Conservation (phyloP, 2,888 invertebrate genomes). For the Poecilus cupreus region DNA sequence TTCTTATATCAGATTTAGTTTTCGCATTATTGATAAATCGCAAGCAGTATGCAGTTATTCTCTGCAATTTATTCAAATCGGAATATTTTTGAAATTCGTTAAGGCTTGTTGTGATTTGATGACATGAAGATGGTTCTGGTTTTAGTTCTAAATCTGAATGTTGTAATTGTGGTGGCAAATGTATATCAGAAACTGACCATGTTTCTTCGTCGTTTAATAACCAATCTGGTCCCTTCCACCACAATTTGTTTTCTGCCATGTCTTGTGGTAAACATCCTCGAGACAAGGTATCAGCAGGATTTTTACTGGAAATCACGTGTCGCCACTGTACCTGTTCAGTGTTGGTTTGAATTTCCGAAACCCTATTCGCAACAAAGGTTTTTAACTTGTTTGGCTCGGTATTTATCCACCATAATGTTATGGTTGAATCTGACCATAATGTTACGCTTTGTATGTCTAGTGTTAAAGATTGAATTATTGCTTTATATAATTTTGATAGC, state of each 20-base stretch:
- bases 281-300: constrained; percentile 59
- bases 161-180: background rate
- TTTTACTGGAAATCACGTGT: constrained; percentile 42
- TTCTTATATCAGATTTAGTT: background rate
- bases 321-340: constrained; percentile 25
- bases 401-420: constrained; percentile 60
- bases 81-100: background rate
- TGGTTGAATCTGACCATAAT: constrained; percentile 61
- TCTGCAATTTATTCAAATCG: background rate
- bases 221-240: background rate
- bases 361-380: constrained; percentile 60
- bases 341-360: constrained; percentile 52
- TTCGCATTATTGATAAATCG: background rate
- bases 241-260: background rate
- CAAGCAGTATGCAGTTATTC: background rate
- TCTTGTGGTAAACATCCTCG: constrained; percentile 14
- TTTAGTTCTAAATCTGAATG: background rate
- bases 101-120: background rate
- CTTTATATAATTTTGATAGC: constrained; percentile 58
- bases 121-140: background rate
- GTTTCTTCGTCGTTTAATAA: background rate
- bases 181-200: background rate
- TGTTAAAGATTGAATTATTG: constrained; percentile 40
- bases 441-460: constrained; percentile 19
- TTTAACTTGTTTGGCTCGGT: constrained; percentile 52